Base-by-base conservation (phyloP, 2,888 invertebrate species). In the Linnaemya tessellans region DNA sequence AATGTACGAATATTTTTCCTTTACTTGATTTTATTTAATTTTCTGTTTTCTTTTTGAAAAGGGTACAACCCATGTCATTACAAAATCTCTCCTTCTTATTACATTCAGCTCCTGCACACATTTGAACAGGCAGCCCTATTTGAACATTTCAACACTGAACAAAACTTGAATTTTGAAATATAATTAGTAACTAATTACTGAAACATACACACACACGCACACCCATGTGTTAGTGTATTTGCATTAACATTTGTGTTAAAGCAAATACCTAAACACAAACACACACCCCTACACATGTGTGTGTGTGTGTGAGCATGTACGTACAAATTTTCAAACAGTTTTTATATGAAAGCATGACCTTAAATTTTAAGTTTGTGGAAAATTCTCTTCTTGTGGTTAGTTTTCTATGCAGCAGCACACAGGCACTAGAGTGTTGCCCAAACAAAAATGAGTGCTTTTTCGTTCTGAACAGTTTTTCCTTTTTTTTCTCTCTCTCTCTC, bases 21-120 rank as follows among this genome's bases (percentile, higher is more conserved):
- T 54, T 68, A 15, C 22, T 3, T 67, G n/a, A 67, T 38, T 58
- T 30, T 30, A 30, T 30, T 30, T 30, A 30, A 30, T 30, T 30
- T 30, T 30, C 30, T 30, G 30, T 30, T 30, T 25, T 51, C 38
- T 62, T 68, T 75, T 85, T 85, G 82, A 85, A 85, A 82, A 85
- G 82, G 85, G 85, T 85, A 85, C 79, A 79, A 82, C 85, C 85
- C 82, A 85, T 85, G 85, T 85, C 85, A 85, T 82, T 85, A 75
- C 54, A 71, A 80, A 85, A 79, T 80, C 71, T 54, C 56, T 58
- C 51, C 73, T 73, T 67, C 25, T 41, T 68, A 70, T 64, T 49
- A 56, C 56, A 46, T 38, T 20, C 43, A 18, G 18, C 84, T 68
- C 65, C 71, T 67, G 46, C 67, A 43, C 56, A 70, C 71, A 71